Base-by-base conservation (phyloP, 2,113 vertebrate genomes). In the Cygnus atratus region DNA sequence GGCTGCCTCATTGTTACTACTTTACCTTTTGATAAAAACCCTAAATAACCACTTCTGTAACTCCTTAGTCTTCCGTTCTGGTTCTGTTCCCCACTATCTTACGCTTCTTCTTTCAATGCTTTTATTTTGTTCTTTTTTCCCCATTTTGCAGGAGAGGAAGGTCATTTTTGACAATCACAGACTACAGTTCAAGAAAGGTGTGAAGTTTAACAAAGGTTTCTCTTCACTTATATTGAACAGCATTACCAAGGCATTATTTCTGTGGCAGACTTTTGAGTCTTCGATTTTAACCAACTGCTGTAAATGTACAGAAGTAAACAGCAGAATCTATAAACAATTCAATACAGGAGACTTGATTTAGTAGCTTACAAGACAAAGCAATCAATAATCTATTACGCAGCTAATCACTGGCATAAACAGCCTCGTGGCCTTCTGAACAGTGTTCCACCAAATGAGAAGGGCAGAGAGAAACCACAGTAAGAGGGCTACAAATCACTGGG, bases 301-400 rank as follows among this genome's bases (percentile, higher is more conserved):
- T 72, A 91, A 92, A 92, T 1, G 8, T 41, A 82, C 37, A 66
- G 95, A 79, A 58, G 70, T 88, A 96, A 95, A 93, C 80, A 91
- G 68, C 59, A 65, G 81, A 46, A 73, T 68, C 79, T 5, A 7
- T 75, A 88, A 95, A 89, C 91, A 94, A 91, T 79, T 97, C 96
- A 70, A 93, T 94, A 86, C 10, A 28, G 46, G 82, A 77, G 46
- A 85, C 55, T 85, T 90, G 94, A 92, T 85, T 93, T 59, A 92
- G 68, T 24, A 80, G 61, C 86, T 87, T 73, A 52, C 63, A 71
- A 92, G 94, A 70, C 77, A 86, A 88, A 86, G 41, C 76, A 81
- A 83, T 95, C 94, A 80, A 95, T 97, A 90, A 96, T 93, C 93
- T 95, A 92, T 96, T 95, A 92, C 46, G 13, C 29, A 41, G 43